These are phyloP conservation scores for Thomomys bottae DNA, from an alignment of 2,113 vertebrate genomes.

Conservation along the genomic window DNA sequence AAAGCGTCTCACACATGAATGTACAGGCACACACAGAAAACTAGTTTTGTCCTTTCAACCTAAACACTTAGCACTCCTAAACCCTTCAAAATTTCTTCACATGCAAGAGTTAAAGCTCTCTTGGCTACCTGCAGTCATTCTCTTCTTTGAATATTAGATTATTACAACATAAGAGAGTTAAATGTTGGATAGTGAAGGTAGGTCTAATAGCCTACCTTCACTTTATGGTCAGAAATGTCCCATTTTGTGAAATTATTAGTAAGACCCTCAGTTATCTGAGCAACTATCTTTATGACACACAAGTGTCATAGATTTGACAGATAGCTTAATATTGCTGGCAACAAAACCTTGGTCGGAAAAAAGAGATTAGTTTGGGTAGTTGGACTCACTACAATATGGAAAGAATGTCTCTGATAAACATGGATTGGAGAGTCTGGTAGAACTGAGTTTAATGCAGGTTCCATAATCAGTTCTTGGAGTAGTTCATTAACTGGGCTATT, in stretches of 20 bases:
- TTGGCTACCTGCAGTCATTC: neutral
- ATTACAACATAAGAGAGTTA: slow-evolving; percentile 10
- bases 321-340: neutral
- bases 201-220: neutral
- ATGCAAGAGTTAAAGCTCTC: neutral
- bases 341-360: neutral
- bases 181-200: neutral
- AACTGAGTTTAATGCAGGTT: neutral
- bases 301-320: neutral
- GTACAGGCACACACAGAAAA: neutral
- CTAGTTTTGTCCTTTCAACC: neutral
- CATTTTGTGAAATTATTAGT: slow-evolving; percentile 7
- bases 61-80: neutral
- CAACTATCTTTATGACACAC: neutral
- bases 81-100: neutral
- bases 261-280: slow-evolving; percentile 44
- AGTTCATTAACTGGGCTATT: neutral
- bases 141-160: slow-evolving; percentile 21
- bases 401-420: neutral
- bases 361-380: neutral
- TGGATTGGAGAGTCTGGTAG: neutral
- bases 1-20: neutral
- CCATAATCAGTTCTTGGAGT: too few species aligned
- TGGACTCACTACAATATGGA: neutral
- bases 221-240: neutral